Base-by-base conservation (phyloP, 2,113 vertebrate genomes). In the Aythya baeri region DNA sequence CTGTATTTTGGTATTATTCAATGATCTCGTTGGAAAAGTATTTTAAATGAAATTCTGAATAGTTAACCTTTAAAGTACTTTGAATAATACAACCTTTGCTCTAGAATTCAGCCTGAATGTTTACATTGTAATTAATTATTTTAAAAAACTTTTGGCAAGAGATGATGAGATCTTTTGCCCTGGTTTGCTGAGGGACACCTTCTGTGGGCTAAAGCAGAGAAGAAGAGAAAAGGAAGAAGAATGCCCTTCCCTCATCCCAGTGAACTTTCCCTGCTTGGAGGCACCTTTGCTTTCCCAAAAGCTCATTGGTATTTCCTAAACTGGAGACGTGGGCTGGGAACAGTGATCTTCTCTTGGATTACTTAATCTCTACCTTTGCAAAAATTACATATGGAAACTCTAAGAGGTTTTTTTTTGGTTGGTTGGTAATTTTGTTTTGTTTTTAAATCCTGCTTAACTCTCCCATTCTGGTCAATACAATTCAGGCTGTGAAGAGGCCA, bases 1-100 rank as follows among this genome's bases (percentile, higher is more conserved):
- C 17, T 44, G 43, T 81, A 80, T 93, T 94, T 95, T 93, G 50
- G 26, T 97, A 86, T 92, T 95, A 89, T 94, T 95, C 62, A 54
- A 32, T 86, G 52, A 82, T 91, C 57, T 65, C 11, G 49, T 91
- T 77, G 11, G 14, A 78, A 93, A 93, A 83, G 17, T 66, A 38
- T 93, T 92, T 63, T 61, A 82, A 86, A 65, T 80, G 20, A 79
- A 90, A 92, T 72, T 58, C 79, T 82, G 52, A 88, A 54, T 38
- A 91, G 31, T 57, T 91, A 95, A 78, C 43, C 65, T 87, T 94
- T 86, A 34, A 89, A 87, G 20, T 83, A 62, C n/a, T 75, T 34
- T 65, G 20, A 86, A 80, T 75, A 87, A 89, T 36, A 34, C 12
- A 66, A 1, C 67, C 3, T 91, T 83, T 83, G 11, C 29, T 46